Percentiles rank a stretch among this genome's conserved stretches.
phyloP scores from a whole-genome alignment of 2,113 vertebrate genomes.

The Galeopterus variegatus region DNA sequence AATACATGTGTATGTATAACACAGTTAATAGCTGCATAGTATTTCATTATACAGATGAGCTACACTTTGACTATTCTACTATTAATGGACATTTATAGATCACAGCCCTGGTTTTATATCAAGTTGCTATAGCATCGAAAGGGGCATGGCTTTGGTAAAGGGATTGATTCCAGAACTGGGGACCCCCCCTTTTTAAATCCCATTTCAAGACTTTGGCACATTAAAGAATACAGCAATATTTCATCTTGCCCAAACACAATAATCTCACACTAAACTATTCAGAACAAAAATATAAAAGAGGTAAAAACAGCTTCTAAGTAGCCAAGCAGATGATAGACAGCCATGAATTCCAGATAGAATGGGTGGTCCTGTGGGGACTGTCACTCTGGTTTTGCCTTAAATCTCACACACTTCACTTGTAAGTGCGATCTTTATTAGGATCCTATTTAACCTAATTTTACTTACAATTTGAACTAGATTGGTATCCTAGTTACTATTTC shows the following conservation, averaged over 20 bases:
- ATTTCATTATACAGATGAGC: neutral
- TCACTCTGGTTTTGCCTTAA: conserved; percentile 40
- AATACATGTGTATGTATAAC: too few species aligned
- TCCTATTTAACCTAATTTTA: conserved; percentile 54
- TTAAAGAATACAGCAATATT: conserved; percentile 49
- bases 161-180: neutral
- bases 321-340: conserved; percentile 40
- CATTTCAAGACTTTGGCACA: conserved; percentile 22
- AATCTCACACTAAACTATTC: conserved; percentile 67
- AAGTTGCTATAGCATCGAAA: neutral
- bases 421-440: conserved; percentile 25
- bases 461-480: conserved; percentile 46
- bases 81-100: neutral
- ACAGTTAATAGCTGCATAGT: neutral
- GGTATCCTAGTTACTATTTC: conserved; percentile 78
- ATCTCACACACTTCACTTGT: conserved; percentile 2
- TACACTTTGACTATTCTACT: neutral
- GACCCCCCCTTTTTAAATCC: neutral
- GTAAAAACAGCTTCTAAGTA: conserved; percentile 65
- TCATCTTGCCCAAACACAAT: conserved; percentile 60
- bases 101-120: neutral
- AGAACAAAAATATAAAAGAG: conserved; percentile 69
- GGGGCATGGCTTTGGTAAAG: neutral
- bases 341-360: conserved; percentile 48
- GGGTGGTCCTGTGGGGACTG: neutral